These are phyloP conservation scores for Drosophila novamexicana DNA, from an alignment of 1,140 invertebrate species.

Conservation along the genomic window DNA sequence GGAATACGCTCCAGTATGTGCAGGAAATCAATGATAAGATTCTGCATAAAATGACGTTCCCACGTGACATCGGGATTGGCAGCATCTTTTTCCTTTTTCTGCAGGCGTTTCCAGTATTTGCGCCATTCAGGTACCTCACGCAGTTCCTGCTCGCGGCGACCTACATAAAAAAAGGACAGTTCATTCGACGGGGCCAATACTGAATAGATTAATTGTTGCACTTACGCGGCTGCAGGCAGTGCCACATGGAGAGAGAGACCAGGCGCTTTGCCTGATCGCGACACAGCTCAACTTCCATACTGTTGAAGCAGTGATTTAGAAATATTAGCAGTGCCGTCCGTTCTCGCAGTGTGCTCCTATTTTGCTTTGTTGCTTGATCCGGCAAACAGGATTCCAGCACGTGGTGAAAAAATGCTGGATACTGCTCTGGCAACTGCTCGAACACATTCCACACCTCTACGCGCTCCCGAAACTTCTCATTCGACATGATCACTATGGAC, in stretches of 20 bases:
- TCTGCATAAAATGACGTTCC: constrained; percentile 94
- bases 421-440: constrained; percentile 91
- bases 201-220: background rate
- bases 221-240: constrained; percentile 92
- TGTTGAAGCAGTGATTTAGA: constrained; percentile 98
- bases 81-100: constrained; percentile 89
- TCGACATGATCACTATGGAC: constrained; percentile 98
- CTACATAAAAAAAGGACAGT: constrained; percentile 60
- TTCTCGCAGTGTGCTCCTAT: constrained; percentile 88
- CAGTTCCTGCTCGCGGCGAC: constrained; percentile 93
- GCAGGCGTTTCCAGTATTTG: constrained; percentile 96
- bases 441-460: constrained; percentile 98
- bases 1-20: constrained; percentile 91
- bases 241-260: constrained; percentile 97
- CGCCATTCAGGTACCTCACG: constrained; percentile 94
- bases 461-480: constrained; percentile 98
- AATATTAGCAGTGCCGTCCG: constrained; percentile 95
- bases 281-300: constrained; percentile 97
- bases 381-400: constrained; percentile 88
- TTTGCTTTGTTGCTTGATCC: constrained; percentile 32
- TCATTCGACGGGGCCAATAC: background rate
- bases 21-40: constrained; percentile 96
- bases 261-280: constrained; percentile 96
- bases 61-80: constrained; percentile 90
- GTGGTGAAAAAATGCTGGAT: constrained; percentile 94